These are phyloP conservation scores for Siniperca obscura DNA, from an alignment of 2,797 vertebrate species.

Conservation along the genomic window DNA sequence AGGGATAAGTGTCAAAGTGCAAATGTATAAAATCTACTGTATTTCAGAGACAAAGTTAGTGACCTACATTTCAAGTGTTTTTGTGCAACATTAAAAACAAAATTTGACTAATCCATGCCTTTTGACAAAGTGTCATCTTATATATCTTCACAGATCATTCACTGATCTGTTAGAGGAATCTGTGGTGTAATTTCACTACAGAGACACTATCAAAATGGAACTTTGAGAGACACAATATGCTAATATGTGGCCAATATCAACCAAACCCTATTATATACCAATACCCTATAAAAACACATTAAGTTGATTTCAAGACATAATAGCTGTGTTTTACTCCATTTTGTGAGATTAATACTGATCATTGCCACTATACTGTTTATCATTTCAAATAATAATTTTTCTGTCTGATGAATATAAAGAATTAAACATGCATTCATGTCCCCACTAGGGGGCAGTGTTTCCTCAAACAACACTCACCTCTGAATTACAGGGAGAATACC, in stretches of 20 bases:
- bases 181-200: background rate
- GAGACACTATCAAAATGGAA: background rate
- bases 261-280: too few relatives aligned
- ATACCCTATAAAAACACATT: background rate
- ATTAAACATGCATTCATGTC: background rate
- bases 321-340: background rate
- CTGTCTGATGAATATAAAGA: background rate
- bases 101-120: background rate
- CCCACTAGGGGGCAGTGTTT: constrained; percentile 70
- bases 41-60: background rate
- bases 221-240: background rate
- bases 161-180: background rate
- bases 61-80: background rate
- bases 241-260: background rate
- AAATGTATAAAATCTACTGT: constrained; percentile 2
- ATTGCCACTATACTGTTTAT: background rate
- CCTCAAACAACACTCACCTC: constrained; percentile 21
- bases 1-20: constrained; percentile 14
- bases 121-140: background rate
- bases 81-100: background rate
- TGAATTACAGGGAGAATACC: background rate
- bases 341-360: background rate
- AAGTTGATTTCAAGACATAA: background rate
- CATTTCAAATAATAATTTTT: background rate
- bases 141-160: background rate